Conservation (phyloP, 2,113 vertebrate genomes). For the Hiodon tergisus region DNA sequence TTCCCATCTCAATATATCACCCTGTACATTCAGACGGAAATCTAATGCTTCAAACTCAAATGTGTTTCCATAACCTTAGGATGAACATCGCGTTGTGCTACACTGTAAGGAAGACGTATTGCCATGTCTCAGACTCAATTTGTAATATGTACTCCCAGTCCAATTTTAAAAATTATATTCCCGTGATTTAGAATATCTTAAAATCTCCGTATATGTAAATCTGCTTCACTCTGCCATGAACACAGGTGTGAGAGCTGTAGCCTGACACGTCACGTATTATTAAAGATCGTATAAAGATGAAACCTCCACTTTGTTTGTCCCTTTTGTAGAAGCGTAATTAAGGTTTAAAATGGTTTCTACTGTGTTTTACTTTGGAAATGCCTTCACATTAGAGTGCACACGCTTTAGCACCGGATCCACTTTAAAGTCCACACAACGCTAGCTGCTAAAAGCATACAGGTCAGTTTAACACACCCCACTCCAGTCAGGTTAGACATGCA, state of each 20-base stretch:
- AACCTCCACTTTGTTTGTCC: neutral
- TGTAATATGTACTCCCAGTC: constrained; percentile 7
- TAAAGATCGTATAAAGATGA: neutral
- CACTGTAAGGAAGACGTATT: constrained; percentile 20
- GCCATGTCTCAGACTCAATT: neutral
- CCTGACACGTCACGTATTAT: neutral
- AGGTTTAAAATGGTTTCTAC: neutral
- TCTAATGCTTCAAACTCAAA: constrained; percentile 15
- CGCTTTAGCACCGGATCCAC: too few relatives aligned
- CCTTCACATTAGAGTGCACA: too few relatives aligned
- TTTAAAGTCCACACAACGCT: too few relatives aligned
- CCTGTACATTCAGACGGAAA: constrained; percentile 25
- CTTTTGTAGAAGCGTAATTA: neutral
- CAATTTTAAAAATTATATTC: constrained; percentile 8
- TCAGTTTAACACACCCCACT: too few relatives aligned
- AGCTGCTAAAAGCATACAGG: too few relatives aligned
- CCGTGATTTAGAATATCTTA: constrained; percentile 17
- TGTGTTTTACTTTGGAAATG: too few relatives aligned
- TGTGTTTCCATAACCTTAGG: constrained; percentile 26
- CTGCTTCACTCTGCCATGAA: neutral
- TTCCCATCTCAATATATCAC: constrained; percentile 30
- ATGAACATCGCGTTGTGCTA: constrained; percentile 21
- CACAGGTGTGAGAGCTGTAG: neutral
- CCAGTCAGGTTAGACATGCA: too few relatives aligned
- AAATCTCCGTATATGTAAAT: constrained; percentile 20